Conservation (phyloP, 1,140 invertebrate genomes). For the Drosophila virilis region DNA sequence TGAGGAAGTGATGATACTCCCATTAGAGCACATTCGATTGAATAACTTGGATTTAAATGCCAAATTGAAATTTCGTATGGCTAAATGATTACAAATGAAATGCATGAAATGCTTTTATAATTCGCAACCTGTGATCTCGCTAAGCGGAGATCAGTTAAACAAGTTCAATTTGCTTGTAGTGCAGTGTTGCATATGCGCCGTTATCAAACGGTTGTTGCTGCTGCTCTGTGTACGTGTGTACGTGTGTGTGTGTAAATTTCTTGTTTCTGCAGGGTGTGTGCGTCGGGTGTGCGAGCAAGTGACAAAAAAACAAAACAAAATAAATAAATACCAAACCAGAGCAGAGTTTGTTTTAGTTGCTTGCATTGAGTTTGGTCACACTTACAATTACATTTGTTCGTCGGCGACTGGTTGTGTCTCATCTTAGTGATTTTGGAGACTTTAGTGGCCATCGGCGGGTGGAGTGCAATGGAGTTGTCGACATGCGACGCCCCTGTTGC, state of each 20-base stretch:
- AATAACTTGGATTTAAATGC: too few relatives aligned
- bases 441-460: background rate
- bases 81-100: too few relatives aligned
- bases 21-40: too few relatives aligned
- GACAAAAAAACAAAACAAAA: background rate
- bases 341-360: background rate
- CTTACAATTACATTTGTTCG: slow-evolving; percentile 10
- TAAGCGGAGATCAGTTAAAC: too few relatives aligned
- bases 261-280: too few relatives aligned
- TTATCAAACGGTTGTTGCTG: slow-evolving; percentile 4
- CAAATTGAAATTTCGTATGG: too few relatives aligned
- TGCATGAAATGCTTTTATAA: too few relatives aligned
- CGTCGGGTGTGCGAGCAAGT: background rate
- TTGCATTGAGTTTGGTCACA: background rate
- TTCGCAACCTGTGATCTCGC: too few relatives aligned
- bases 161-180: slow-evolving; percentile 13
- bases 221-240: background rate
- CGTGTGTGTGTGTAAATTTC: background rate
- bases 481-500: background rate
- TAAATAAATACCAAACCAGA: background rate
- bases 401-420: background rate
- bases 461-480: too few relatives aligned
- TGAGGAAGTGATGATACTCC: too few relatives aligned
- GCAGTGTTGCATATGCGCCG: background rate
- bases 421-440: background rate